Evolutionary conservation across 2,797 vertebrate species (phyloP).

Genomic region (Molothrus ater): DNA sequence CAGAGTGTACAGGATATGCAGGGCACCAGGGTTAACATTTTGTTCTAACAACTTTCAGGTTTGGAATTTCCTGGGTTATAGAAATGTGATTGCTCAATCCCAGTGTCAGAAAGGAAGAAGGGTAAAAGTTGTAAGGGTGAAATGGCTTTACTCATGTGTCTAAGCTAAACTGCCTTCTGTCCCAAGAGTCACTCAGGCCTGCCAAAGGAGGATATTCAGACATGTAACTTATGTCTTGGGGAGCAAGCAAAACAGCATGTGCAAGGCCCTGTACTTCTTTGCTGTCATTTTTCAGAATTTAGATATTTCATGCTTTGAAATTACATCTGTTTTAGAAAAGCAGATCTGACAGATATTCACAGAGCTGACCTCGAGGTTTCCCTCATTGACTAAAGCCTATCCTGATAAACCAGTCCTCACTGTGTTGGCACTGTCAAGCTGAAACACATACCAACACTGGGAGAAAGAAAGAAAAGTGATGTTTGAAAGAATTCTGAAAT

Average conservation of each 20-base stretch:
- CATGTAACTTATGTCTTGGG: not conserved
- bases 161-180: not conserved
- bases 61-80: slow-evolving; percentile 5
- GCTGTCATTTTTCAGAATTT: not conserved
- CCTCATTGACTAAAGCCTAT: not conserved
- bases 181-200: not conserved
- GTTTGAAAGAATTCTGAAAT: not conserved
- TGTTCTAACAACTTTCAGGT: not conserved
- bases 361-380: not conserved
- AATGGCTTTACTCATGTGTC: not conserved
- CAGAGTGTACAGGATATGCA: not conserved
- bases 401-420: not conserved
- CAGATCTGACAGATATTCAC: not conserved
- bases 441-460: not conserved
- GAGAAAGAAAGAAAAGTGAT: not conserved
- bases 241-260: not conserved
- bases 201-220: not conserved
- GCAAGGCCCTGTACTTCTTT: not conserved
- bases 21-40: not conserved
- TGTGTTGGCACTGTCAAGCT: not conserved
- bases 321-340: not conserved
- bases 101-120: not conserved
- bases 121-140: not conserved
- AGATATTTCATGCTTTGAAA: not conserved
- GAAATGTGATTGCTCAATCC: not conserved